Percentiles rank a stretch among this genome's conserved stretches.
Conservation (phyloP, 2,113 vertebrate species). For the Strix uralensis region DNA sequence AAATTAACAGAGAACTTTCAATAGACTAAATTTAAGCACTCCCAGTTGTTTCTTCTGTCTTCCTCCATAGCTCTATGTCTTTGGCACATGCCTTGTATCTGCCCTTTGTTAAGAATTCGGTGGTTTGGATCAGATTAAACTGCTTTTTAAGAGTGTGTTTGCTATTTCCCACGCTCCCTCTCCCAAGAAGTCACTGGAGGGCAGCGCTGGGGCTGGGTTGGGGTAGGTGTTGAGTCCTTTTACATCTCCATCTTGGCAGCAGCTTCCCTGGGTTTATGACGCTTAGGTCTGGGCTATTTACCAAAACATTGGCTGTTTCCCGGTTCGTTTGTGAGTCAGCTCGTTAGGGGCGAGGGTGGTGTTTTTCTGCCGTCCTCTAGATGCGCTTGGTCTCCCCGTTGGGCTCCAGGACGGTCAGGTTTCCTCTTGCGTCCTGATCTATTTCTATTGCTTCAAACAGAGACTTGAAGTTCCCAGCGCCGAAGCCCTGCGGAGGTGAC, state of each 20-base stretch:
- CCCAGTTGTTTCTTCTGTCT: neutral
- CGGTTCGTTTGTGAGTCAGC: neutral
- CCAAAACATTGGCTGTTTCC: neutral
- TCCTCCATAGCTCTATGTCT: neutral
- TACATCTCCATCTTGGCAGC: neutral
- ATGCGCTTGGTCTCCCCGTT: conserved; percentile 64
- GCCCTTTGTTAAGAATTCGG: neutral
- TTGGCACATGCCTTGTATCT: neutral
- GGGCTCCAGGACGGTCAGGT: conserved; percentile 83
- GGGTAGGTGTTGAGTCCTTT: neutral
- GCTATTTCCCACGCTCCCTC: neutral
- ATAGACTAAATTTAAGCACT: neutral
- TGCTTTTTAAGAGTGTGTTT: neutral
- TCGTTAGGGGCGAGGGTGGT: rapidly evolving
- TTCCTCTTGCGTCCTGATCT: conserved; percentile 88
- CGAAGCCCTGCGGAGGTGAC: conserved; percentile 81
- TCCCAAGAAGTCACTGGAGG: neutral
- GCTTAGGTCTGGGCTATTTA: neutral
- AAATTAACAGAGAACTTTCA: neutral
- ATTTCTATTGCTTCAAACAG: conserved; percentile 93
- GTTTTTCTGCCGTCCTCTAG: neutral
- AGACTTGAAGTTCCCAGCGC: conserved; percentile 96
- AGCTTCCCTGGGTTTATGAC: neutral
- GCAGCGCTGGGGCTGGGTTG: neutral
- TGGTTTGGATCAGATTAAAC: neutral